Conservation (phyloP, 2,113 vertebrate species). For the Anhinga rufa region DNA sequence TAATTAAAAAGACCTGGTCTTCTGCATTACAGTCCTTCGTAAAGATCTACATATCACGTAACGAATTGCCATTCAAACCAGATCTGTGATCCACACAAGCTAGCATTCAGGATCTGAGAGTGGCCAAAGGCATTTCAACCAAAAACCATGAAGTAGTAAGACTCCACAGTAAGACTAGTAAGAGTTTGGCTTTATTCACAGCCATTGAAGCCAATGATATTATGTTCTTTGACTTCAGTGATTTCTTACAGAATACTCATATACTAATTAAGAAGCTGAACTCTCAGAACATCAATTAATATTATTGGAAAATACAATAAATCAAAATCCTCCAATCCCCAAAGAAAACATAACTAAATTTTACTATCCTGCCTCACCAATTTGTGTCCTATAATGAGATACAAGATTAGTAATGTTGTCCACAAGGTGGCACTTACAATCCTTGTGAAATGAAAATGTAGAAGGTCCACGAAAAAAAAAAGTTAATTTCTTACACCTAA, state of each 20-base stretch:
- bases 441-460: background rate
- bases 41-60: background rate
- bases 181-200: background rate
- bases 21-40: background rate
- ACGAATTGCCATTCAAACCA: background rate
- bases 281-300: background rate
- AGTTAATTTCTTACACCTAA: background rate
- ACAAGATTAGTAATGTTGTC: background rate
- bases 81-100: background rate
- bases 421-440: slow-evolving; percentile 63
- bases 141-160: background rate
- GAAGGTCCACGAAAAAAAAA: background rate
- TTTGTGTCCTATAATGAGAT: background rate
- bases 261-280: background rate
- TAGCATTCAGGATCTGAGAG: background rate
- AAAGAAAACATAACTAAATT: background rate
- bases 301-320: background rate
- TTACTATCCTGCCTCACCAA: background rate
- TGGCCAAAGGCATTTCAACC: background rate
- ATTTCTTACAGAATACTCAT: background rate
- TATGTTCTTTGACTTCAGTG: background rate
- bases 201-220: background rate
- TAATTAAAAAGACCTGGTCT: background rate
- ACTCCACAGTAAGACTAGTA: background rate
- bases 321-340: background rate